Evolutionary conservation across 2,797 vertebrate species (phyloP).

Genomic region (Geotrypetes seraphini): DNA sequence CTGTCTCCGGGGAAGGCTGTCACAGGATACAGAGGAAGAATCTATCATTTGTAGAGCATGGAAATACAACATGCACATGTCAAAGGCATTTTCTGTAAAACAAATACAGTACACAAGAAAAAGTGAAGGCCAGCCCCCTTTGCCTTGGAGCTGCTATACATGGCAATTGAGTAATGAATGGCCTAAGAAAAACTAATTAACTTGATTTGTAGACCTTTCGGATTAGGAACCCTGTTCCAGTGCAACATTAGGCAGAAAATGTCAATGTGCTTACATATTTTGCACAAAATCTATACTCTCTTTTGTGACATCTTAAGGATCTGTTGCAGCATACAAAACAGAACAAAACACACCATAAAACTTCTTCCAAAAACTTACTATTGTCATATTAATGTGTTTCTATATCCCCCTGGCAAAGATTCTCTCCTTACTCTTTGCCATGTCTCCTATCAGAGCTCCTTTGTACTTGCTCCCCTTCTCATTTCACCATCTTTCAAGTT

Average conservation of each 20-base stretch:
- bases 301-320: not conserved
- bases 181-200: conserved; percentile 34
- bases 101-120: conserved; percentile 6
- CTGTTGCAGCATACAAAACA: too few relatives aligned
- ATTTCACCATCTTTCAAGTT: too few relatives aligned
- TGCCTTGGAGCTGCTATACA: conserved; percentile 28
- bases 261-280: not conserved
- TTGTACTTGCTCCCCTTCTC: too few relatives aligned
- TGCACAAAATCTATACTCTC: conserved; percentile 8
- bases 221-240: conserved; percentile 25
- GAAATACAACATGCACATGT: conserved; percentile 37
- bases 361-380: too few relatives aligned
- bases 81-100: conserved; percentile 30
- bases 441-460: too few relatives aligned
- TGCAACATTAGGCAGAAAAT: conserved; percentile 13
- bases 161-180: conserved; percentile 14
- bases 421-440: too few relatives aligned
- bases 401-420: too few relatives aligned
- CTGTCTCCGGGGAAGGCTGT: conserved; percentile 44
- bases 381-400: too few relatives aligned
- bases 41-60: conserved; percentile 33
- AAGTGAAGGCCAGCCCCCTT: conserved; percentile 17
- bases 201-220: conserved; percentile 25
- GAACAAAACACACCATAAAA: too few relatives aligned
- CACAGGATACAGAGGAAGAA: conserved; percentile 36